Evolutionary conservation across 2,797 vertebrate species (phyloP), one percentile per base, ranked within the genome.

Genomic region (Ficedula albicollis): DNA sequence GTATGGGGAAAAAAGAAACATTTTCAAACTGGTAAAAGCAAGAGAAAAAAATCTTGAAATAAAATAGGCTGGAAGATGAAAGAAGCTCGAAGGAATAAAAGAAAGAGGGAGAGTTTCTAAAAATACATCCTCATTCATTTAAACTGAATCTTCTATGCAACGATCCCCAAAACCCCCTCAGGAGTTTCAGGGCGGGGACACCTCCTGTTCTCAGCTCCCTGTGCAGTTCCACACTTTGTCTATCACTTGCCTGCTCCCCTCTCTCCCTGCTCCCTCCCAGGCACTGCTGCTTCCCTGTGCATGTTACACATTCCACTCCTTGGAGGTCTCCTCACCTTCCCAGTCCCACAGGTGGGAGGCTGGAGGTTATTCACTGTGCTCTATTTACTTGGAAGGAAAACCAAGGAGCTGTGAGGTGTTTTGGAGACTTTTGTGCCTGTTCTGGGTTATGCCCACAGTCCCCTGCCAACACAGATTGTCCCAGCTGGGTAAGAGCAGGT

Each of bases 1-100:
- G 5, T 30, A 8, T 13, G 7, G 5, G 2, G 0, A 0, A 55
- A 66, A 73, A 49, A n/a, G 3, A 44, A 51, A 54, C 3, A 7
- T 34, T 39, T 43, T 70, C 10, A 56, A 60, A 41, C 10, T 0
- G 12, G 16, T 36, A 74, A 76, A 76, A 80, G 27, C 22, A 60
- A 39, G 36, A 84, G 11, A 77, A 21, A 64, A 73, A 80, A 77
- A 5, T 30, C n/a, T 43, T 32, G 21, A 70, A 59, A 22, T 36
- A 72, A 82, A 86, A 62, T 32, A n/a, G 23, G 1, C 20, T n/a
- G 30, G 27, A 58, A 63, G 27, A 81, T 36, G 17, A 78, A 75
- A 78, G 21, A 39, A 3, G 6, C 1, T 67, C 20, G 63, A 75
- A 63, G 23, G 14, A 21, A 41, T 34, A 60, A 74, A 39, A 25